Evolutionary conservation across 1,140 invertebrate species (phyloP), one percentile per base, ranked within the genome.

Genomic region (Anthonomus grandis): DNA sequence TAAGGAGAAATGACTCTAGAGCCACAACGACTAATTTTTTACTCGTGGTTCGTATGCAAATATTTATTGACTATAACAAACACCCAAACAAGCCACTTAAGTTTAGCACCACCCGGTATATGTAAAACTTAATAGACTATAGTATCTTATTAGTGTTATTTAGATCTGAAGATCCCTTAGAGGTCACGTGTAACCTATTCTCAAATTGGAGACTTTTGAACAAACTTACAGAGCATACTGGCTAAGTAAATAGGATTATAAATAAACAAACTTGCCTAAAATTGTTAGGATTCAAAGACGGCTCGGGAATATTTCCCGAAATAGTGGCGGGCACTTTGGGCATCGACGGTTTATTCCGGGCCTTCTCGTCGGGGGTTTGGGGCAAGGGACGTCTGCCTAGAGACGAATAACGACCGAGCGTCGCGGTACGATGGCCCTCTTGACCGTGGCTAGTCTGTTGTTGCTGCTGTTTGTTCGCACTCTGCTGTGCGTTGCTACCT

Each of bases 371-470:
- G 4, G 72, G 72, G 24, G 69, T 69, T 57, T 73, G 70, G 8
- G 72, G 72, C 18, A 74, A 53, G 3, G 72, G 72, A n/a, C 72
- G 64, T n/a, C 72, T 63, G 8, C 72, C 72, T 12, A 74, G 46
- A 19, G 71, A 71, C 37, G 70, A 72, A 49, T 70, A 74, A 52
- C 72, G 72, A 34, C 69, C 63, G 5, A 73, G 66, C 57, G 70
- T 73, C 9, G 72, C 71, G 0, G 70, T 71, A 19, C 71, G 65
- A 27, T 67, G 68, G 37, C 61, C 42, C 8, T 53, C 31, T 22
- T 52, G 39, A 5, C 24, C 31, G 18, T 50, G 22, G 38, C 59
- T 45, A 39, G 57, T 45, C 44, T 62, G 55, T 13, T 60, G 60
- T 21, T 50, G 48, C 36, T 60, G 55, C 25, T 70, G 63, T n/a